These are phyloP conservation scores for Hypocryptadius cinnamomeus DNA, from an alignment of 2,113 vertebrate genomes.

Conservation along the genomic window DNA sequence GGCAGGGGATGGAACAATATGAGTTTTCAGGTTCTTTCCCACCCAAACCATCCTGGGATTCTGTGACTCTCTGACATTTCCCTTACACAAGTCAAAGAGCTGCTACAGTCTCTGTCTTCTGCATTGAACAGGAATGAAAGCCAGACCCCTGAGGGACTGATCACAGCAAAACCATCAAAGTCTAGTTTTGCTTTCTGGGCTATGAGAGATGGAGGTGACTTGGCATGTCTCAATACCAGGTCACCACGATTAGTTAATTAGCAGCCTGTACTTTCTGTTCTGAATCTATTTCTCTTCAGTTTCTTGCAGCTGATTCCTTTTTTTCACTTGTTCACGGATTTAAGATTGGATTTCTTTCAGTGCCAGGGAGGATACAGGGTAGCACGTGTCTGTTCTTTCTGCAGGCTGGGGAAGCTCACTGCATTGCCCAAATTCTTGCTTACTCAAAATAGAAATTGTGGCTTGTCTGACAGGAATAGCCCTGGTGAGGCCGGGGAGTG, in stretches of 20 bases:
- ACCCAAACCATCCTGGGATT: neutral
- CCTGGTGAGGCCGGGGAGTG: accelerated
- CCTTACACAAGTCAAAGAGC: neutral
- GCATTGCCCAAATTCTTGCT: neutral
- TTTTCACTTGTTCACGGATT: neutral
- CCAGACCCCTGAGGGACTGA: accelerated
- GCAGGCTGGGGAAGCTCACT: neutral
- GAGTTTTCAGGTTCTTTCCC: neutral
- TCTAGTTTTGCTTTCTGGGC: neutral
- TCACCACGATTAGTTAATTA: neutral
- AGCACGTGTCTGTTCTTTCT: neutral
- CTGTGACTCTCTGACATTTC: neutral
- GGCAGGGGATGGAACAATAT: neutral
- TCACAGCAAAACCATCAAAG: neutral
- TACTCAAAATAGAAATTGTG: neutral
- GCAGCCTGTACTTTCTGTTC: neutral
- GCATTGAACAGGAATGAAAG: neutral
- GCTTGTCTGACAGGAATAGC: constrained; percentile 18
- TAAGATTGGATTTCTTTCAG: neutral
- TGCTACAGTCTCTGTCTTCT: neutral
- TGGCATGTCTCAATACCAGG: neutral
- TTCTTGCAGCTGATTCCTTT: neutral
- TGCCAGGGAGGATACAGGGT: neutral
- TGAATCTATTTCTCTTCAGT: neutral
- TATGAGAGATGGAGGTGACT: neutral